phyloP scores from a whole-genome alignment of 2,888 invertebrate genomes.

The Flexamia atlantica region DNA sequence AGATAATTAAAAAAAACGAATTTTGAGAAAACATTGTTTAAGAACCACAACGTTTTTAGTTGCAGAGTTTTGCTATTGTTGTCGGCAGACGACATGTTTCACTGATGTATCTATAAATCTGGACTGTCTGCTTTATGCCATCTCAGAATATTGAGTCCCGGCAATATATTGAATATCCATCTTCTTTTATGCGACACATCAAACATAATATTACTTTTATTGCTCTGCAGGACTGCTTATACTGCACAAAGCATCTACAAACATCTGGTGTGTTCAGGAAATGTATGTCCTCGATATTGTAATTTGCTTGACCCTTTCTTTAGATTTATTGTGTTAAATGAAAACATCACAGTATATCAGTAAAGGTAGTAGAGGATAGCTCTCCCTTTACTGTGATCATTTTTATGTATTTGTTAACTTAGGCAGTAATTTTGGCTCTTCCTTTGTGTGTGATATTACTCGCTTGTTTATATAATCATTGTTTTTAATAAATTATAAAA shows the following conservation, averaged over 20 bases:
- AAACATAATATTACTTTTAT: constrained; percentile 25
- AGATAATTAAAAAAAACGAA: no score
- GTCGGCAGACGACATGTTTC: neutral
- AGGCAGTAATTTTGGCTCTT: no score
- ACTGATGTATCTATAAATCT: constrained; percentile 5
- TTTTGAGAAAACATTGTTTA: no score
- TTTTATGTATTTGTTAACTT: no score
- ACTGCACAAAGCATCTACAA: neutral
- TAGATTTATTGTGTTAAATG: neutral
- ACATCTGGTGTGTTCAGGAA: neutral
- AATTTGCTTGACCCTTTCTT: neutral
- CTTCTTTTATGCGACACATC: constrained; percentile 11
- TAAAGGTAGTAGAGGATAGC: no score
- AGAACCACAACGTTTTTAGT: no score
- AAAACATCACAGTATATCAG: no score
- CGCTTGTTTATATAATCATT: no score
- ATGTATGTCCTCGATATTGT: constrained; percentile 5
- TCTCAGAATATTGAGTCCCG: constrained; percentile 11
- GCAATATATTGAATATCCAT: constrained; percentile 19
- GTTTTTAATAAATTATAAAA: no score
- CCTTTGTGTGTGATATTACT: no score
- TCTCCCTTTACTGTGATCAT: no score
- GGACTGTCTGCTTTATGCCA: neutral
- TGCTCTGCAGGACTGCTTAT: constrained; percentile 10
- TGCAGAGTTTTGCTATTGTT: neutral